phyloP scores from a whole-genome alignment of 2,888 invertebrate species.

The Sympetrum striolatum region DNA sequence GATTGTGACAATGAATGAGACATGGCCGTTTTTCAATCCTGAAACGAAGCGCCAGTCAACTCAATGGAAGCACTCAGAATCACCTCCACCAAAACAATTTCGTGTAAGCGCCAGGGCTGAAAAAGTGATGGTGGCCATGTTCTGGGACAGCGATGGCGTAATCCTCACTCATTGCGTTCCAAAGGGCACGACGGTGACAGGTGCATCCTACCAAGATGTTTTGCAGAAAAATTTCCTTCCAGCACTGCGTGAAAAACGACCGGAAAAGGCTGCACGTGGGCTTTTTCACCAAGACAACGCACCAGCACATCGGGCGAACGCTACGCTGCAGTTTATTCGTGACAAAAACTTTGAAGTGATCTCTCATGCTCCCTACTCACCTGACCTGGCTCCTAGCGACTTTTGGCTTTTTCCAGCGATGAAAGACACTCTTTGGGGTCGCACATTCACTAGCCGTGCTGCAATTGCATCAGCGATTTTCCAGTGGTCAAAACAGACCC shows the following conservation, averaged over 20 bases:
- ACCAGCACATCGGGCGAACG: neutral
- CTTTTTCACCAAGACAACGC: neutral
- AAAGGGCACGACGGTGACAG: no score
- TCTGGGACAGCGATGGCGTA: no score
- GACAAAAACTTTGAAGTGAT: neutral
- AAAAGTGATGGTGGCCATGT: neutral
- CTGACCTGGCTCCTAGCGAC: constrained; percentile 20
- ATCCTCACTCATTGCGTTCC: no score
- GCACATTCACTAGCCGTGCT: no score
- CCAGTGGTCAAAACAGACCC: no score
- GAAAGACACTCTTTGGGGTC: constrained; percentile 18
- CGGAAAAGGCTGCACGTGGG: neutral
- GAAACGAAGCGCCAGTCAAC: neutral
- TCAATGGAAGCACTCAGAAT: neutral
- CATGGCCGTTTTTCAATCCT: neutral
- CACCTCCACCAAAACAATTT: neutral
- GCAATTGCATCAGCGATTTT: no score
- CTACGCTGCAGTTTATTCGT: neutral
- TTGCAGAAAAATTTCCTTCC: no score
- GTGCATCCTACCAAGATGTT: no score
- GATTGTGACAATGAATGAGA: neutral
- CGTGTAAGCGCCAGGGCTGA: neutral
- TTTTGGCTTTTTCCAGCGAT: constrained; percentile 35
- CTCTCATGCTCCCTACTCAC: constrained; percentile 35
- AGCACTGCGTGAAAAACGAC: neutral